Conservation (phyloP, 2,113 vertebrate genomes). For the Carassius gibelio region DNA sequence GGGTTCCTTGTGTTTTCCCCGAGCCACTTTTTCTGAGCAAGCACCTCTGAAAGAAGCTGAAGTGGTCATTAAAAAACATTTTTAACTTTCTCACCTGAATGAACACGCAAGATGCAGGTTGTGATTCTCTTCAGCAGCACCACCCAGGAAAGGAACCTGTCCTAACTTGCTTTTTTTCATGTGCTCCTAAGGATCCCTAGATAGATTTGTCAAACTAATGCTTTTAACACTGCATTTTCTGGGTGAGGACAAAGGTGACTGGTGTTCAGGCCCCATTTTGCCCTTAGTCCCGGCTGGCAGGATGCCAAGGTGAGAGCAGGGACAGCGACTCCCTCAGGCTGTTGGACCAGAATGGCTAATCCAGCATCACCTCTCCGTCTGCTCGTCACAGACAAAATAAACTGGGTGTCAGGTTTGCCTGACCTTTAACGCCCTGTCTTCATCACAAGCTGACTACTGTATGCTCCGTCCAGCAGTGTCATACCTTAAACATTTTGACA, state of each 20-base stretch:
- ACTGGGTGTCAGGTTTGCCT: constrained; percentile 13
- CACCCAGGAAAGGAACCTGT: constrained; percentile 15
- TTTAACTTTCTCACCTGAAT: not conserved
- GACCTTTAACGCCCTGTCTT: not conserved
- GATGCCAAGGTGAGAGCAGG: not conserved
- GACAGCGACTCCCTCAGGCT: not conserved
- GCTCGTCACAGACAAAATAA: not conserved
- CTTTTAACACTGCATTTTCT: not conserved
- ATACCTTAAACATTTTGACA: not conserved
- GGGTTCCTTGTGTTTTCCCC: not conserved
- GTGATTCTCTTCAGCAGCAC: constrained; percentile 4
- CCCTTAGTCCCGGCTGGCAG: constrained; percentile 9
- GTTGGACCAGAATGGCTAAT: not conserved
- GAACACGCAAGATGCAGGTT: not conserved
- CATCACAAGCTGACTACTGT: not conserved
- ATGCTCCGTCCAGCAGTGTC: not conserved
- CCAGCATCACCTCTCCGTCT: constrained; percentile 18
- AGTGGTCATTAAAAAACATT: not conserved
- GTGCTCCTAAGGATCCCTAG: constrained; percentile 1
- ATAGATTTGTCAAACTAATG: constrained; percentile 31
- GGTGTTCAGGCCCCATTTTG: not conserved
- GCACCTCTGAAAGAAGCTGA: not conserved
- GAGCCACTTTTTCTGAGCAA: not conserved
- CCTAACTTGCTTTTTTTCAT: constrained; percentile 12
- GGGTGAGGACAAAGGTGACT: not conserved